These are phyloP conservation scores for Porites cylindrica DNA, from an alignment of 92 coral and sea anemone genomes.

Conservation along the genomic window DNA sequence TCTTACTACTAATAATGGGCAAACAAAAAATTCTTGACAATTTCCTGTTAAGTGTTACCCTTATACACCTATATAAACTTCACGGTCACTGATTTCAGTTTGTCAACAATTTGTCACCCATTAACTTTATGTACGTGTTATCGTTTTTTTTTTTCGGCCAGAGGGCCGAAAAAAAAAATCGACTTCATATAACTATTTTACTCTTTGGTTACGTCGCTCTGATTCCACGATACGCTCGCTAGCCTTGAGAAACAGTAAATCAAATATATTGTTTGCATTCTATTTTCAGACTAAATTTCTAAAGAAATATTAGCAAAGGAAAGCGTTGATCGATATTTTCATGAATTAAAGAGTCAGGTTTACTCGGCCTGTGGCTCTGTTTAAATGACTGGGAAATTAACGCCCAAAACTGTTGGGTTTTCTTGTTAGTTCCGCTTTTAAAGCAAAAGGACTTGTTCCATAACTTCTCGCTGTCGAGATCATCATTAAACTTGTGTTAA, in stretches of 20 bases:
- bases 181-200: neutral
- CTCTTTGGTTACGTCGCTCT: neutral
- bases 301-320: slow-evolving; percentile 12
- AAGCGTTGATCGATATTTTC: neutral
- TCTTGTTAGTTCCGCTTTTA: neutral
- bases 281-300: slow-evolving; percentile 17
- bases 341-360: neutral
- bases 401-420: neutral
- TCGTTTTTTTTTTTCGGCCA: neutral
- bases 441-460: neutral
- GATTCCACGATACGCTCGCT: neutral
- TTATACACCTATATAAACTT: neutral
- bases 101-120: neutral
- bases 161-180: no score
- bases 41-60: neutral
- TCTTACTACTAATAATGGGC: neutral
- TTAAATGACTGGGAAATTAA: neutral
- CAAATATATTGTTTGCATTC: slow-evolving; percentile 22
- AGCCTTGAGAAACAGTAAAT: neutral
- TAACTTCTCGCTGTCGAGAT: neutral
- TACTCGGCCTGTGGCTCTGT: neutral
- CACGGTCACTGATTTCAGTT: neutral
- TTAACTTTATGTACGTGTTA: neutral
- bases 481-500: neutral
- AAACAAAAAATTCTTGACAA: slow-evolving; percentile 20